phyloP scores from a whole-genome alignment of 2,888 invertebrate genomes.

The Athripsodes cinereus region DNA sequence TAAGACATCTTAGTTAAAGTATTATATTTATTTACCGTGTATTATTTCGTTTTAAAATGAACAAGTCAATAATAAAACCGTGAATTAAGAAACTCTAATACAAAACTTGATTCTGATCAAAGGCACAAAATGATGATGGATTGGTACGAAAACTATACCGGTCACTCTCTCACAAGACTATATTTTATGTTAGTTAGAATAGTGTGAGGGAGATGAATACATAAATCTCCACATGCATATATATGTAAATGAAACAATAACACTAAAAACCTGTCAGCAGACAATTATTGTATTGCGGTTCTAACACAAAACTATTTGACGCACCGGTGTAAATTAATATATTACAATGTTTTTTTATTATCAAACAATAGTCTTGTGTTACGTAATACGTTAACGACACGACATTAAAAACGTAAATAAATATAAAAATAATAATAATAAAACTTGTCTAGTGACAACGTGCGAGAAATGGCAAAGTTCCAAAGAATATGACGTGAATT shows the following conservation, averaged over 20 bases:
- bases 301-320: no score
- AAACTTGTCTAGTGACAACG: not conserved
- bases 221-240: not conserved
- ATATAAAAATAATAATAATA: not conserved
- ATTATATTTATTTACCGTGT: no score
- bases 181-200: not conserved
- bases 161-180: not conserved
- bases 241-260: no score
- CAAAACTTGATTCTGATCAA: not conserved
- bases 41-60: no score
- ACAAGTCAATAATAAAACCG: no score
- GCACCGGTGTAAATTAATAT: not conserved
- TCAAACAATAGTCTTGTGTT: not conserved
- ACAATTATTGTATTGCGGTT: no score
- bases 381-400: no score
- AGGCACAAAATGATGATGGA: not conserved
- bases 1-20: no score
- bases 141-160: not conserved
- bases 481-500: not conserved
- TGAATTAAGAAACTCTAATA: no score
- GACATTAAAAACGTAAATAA: no score
- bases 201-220: not conserved
- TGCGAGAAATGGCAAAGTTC: not conserved
- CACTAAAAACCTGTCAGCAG: no score
- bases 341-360: not conserved